Conservation (phyloP, 2,888 invertebrate species). For the Dermolepida albohirtum region DNA sequence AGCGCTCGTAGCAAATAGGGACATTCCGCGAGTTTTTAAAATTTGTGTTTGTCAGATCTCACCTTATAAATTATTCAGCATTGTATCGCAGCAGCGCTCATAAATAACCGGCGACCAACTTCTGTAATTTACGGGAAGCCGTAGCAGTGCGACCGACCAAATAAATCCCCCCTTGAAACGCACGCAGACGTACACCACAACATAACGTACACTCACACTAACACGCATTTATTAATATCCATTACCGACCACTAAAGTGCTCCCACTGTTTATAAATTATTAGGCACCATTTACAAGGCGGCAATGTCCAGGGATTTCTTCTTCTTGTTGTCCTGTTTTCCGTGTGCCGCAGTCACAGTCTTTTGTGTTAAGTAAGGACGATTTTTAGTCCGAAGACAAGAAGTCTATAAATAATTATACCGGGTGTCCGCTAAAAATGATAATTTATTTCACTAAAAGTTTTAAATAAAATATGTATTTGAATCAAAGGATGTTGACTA, state of each 20-base stretch:
- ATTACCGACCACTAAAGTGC: conserved; percentile 53
- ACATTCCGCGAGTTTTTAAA: conserved; percentile 63
- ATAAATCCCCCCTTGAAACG: conserved; percentile 38
- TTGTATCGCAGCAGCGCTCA: conserved; percentile 60
- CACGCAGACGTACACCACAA: no score
- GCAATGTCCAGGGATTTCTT: conserved; percentile 24
- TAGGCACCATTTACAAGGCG: conserved; percentile 39
- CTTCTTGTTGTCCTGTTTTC: conserved; percentile 33
- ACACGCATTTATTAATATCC: conserved; percentile 39
- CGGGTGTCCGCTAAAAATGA: conserved; percentile 10
- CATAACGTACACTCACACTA: conserved; percentile 23
- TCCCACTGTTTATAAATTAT: conserved; percentile 62
- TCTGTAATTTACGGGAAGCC: conserved; percentile 43
- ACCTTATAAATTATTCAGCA: conserved; percentile 65
- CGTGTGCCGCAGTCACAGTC: conserved; percentile 16
- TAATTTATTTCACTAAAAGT: no score
- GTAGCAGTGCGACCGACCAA: conserved; percentile 21
- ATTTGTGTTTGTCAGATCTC: conserved; percentile 65
- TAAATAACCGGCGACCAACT: conserved; percentile 60
- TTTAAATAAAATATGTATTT: no score
- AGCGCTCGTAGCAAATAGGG: conserved; percentile 58
- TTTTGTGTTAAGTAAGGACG: conserved; percentile 16
- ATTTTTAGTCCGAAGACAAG: conserved; percentile 15
- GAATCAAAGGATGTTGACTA: no score
- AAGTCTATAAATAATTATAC: conserved; percentile 25